Base-by-base conservation (phyloP, 2,888 invertebrate genomes). In the Helobdella robusta region DNA sequence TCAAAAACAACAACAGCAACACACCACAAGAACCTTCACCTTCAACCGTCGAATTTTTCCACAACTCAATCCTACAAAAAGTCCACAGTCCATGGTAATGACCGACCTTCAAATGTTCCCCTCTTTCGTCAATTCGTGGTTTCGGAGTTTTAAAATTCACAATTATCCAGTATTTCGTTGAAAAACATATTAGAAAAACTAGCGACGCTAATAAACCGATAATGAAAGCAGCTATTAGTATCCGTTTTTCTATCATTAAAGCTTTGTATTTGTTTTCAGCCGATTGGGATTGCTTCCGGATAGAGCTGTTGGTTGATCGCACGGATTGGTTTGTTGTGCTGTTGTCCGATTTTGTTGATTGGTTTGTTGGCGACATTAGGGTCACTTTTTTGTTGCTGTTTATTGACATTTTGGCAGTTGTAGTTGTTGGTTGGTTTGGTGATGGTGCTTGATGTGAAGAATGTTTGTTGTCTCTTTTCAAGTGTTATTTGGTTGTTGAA, bases 81-180 rank as follows among this genome's bases (percentile, higher is more conserved):
- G 44, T 59, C 67, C 67, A 67, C 32, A 67, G 64, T 3, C 67
- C 67, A 23, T 67, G 64, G 46, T 67, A 67, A 25, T 67, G 64
- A 0, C 67, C 67, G 6, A 52, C 44, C 60, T 64, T 66, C 18
- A 35, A 32, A 40, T 44, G 54, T 20, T 23, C 44, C 8, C 64
- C 50, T 18, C 34, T 36, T 6, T 35, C 2, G 30, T 64, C 66
- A 34, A 32, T 34, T 30, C 64, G 8, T 2, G 4, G 4, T 32
- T 58, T 54, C 2, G 56, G 56, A 2, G 18, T n/a, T 3, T 36
- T 23, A 11, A 61, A 46, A 0, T 36, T 36, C 1, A 67, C 64
- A 18, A 8, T 58, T 11, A 67, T 48, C 67, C 67, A 67, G 54
- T 58, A 52, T 28, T 65, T 59, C 3, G 64, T 65, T 18, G 50